Evolutionary conservation across 1,140 invertebrate genomes (phyloP).

Genomic region (Ooceraea biroi): DNA sequence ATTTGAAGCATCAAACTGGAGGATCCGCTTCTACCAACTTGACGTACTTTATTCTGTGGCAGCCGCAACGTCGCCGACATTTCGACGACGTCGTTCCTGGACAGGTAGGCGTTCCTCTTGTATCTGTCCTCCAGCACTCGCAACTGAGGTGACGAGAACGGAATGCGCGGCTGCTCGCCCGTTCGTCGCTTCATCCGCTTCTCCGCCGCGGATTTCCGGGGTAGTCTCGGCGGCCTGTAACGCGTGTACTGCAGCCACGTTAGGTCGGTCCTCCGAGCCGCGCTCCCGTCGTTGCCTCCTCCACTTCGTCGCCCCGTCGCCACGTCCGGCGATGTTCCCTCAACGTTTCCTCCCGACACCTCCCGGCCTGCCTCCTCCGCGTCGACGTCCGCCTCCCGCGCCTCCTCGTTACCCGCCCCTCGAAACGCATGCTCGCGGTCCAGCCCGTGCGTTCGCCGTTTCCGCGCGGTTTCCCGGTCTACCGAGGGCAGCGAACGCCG

Average conservation of each 20-base stretch:
- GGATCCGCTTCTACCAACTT: too few relatives aligned
- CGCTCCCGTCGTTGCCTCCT: neutral
- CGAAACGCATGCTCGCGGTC: too few relatives aligned
- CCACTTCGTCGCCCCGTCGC: neutral
- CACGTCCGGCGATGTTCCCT: too few relatives aligned
- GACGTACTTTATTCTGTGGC: constrained; percentile 88
- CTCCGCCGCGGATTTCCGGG: constrained; percentile 87
- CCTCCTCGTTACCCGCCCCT: neutral
- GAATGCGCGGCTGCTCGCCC: constrained; percentile 89
- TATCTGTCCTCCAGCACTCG: constrained; percentile 88
- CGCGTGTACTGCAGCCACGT: constrained; percentile 91
- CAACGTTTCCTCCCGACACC: neutral
- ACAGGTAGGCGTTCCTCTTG: constrained; percentile 87
- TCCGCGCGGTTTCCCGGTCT: neutral
- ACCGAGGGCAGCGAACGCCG: too few relatives aligned
- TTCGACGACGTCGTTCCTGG: constrained; percentile 87
- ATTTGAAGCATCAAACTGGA: too few relatives aligned
- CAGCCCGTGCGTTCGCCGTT: neutral
- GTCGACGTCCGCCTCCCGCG: neutral
- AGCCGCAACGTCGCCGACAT: constrained; percentile 87
- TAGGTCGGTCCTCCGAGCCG: constrained; percentile 80
- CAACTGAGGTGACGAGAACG: constrained; percentile 88
- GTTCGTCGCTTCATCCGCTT: constrained; percentile 84
- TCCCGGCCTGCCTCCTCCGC: neutral
- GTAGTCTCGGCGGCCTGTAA: constrained; percentile 91